Base-by-base conservation (phyloP, 2,888 invertebrate genomes). In the Clitarchus hookeri region DNA sequence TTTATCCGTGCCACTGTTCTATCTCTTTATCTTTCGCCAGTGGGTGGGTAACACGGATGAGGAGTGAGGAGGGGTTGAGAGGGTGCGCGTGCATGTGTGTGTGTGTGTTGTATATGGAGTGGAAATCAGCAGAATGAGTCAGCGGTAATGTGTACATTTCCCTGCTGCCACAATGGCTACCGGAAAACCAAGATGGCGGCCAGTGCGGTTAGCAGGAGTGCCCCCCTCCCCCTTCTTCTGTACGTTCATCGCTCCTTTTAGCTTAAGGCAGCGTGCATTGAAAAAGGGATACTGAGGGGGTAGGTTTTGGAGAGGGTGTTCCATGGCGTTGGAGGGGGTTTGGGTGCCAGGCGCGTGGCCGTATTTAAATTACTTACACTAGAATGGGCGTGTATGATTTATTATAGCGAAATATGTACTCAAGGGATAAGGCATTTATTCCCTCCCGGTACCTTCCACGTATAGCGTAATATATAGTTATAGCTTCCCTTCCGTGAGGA, bases 131-230 rank as follows among this genome's bases (percentile, higher is more conserved):
- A 84, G 83, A 77, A 86, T 86, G 86, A 86, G 84, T 86, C 86
- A 86, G 86, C 78, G 65, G 83, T 84, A 78, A 86, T 83, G 54
- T 86, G 86, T 86, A 85, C 83, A 83, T 85, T 83, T 83, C 65
- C 85, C 85, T 44, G 82, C 82, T 82, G 27, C 82, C 82, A 82
- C 82, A 82, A 82, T 82, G 82, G 82, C 82, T 82, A 82, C 86
- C 78, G 84, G 86, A 84, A 84, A 84, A 84, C 86, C 86, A 86
- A 86, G 86, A 86, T 86, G 86, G 86, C 86, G 82, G 82, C 82
- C 82, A 27, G 82, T 82, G 82, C 23, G 82, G 82, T 82, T 82
- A 36, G 27, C 82, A 23, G n/a, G 82, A 82, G 82, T 9, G 12
- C 65, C 3, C 23, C 65, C 65, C 16, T 23, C 23, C 65, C 23